Base-by-base conservation (phyloP, 2,113 vertebrate genomes). In the Corapipo altera region DNA sequence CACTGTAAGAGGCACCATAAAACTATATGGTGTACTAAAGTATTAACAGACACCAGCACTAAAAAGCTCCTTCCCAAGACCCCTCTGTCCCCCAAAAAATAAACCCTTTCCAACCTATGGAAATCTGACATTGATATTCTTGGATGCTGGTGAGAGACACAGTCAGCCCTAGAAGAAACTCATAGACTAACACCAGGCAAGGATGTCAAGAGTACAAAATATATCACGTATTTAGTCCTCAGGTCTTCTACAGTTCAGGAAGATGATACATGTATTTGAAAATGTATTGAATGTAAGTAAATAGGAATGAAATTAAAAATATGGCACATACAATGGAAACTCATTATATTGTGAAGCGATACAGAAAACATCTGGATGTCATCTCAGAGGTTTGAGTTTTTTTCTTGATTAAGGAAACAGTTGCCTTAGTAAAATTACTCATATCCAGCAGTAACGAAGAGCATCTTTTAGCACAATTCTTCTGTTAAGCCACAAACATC, bases 401-500 rank as follows among this genome's bases (percentile, higher is more conserved):
- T 92, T 93, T 91, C 76, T 58, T 82, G 91, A 96, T 94, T 91
- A 95, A 96, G 66, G 76, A 94, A 96, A 96, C 97, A 97, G 96
- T 96, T 97, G 97, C 65, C 92, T 89, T 81, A 79, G 77, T 92
- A 94, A 94, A 97, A 97, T 95, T 95, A 92, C 85, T 97, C 76
- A 81, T 88, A 97, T 71, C 91, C 92, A 95, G 89, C 93, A 85
- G 88, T 93, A 97, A 97, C 32, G 33, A 94, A 88, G 58, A 93
- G 83, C 79, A 96, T 96, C 92, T 96, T 96, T 94, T 94, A 96
- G 91, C 89, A 91, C 89, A 96, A 89, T 95, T 95, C 91, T 93
- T 96, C 89, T 94, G 94, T 91, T 97, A 97, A 97, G 66, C 91
- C 92, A 93, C 91, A 96, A 96, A 91, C 97, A 97, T 97, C 97